These are phyloP conservation scores for Amphiprion clarkii DNA, from an alignment of 2,797 vertebrate genomes.

Conservation along the genomic window DNA sequence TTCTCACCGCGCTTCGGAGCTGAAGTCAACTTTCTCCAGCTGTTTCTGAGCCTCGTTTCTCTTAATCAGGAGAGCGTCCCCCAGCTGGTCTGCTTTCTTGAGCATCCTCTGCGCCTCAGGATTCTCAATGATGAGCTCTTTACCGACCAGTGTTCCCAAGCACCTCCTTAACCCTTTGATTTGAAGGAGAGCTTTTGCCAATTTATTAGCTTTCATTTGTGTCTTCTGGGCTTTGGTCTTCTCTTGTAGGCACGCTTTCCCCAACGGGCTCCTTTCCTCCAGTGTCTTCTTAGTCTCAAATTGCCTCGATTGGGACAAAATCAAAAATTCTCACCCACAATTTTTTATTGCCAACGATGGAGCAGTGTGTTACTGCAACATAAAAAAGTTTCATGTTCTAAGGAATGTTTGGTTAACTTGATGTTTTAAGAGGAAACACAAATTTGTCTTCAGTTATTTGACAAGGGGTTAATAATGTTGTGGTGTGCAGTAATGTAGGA, in stretches of 20 bases:
- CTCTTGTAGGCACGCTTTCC: slow-evolving; percentile 1
- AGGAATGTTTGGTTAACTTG: not conserved
- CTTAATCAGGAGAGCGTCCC: slow-evolving; percentile 11
- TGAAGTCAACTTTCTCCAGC: slow-evolving; percentile 35
- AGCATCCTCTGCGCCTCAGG: slow-evolving; percentile 23
- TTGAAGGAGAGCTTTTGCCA: slow-evolving; percentile 16
- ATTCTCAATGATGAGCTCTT: slow-evolving; percentile 40
- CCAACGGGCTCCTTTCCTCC: not conserved
- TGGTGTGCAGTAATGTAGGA: slow-evolving; percentile 20
- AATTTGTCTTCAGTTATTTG: not conserved
- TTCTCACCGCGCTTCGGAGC: slow-evolving; percentile 17
- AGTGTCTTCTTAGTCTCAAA: not conserved
- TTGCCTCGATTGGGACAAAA: not conserved
- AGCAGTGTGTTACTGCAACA: too few relatives aligned
- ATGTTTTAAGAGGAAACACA: not conserved
- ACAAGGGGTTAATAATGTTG: slow-evolving; percentile 12
- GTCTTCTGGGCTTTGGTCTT: slow-evolving; percentile 14
- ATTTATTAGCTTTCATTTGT: slow-evolving; percentile 22
- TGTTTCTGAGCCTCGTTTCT: slow-evolving; percentile 39
- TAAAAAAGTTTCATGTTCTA: too few relatives aligned
- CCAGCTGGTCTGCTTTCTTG: slow-evolving; percentile 22
- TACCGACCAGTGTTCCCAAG: slow-evolving; percentile 28
- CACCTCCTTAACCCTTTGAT: slow-evolving; percentile 32
- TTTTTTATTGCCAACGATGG: too few relatives aligned
- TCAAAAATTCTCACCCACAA: not conserved